Base-by-base conservation (phyloP, 1,140 invertebrate species). In the Bombus difficillimus region DNA sequence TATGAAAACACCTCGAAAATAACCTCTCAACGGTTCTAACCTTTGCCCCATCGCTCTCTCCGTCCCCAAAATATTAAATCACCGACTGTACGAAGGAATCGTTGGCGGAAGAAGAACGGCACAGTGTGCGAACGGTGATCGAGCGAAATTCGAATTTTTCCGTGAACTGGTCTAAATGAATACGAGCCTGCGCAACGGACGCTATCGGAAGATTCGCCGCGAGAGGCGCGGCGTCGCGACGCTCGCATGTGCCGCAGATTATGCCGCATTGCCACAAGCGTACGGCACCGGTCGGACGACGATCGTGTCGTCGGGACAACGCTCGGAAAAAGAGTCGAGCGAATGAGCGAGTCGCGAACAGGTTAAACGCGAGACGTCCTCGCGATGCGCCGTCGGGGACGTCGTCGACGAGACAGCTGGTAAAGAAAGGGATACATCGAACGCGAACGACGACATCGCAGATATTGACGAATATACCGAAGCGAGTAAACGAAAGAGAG, bases 231-330 rank as follows among this genome's bases (percentile, higher is more conserved):
- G 81, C 89, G 87, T 85, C 88, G 89, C 88, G 57, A 71, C 83
- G 83, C 66, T 85, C 72, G 85, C 89, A 85, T 89, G 89, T 91
- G 88, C 88, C 89, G 92, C 92, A 90, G 91, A 93, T 92, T 90
- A 86, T 91, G 85, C 92, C 92, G 92, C 92, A 93, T 93, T 92
- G 92, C 85, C 72, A 87, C 89, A 90, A 90, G 81, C 80, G 76
- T 64, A 83, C 80, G 80, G 66, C 85, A 89, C 82, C 64, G 73
- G 66, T 82, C 77, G 57, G 66, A 25, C 85, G 80, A 68, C 57
- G 53, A 72, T 77, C 83, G 57, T 10, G 69, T 62, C 43, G 66
- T 47, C 53, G 28, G 2, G 41, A 43, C 43, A 22, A 77, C 5
- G 1, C 4, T 47, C 83, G 53, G 2, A 53, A 41, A 43, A 62